These are phyloP conservation scores for Psix sp. DNA, from an alignment of 1,140 invertebrate genomes.

Conservation along the genomic window DNA sequence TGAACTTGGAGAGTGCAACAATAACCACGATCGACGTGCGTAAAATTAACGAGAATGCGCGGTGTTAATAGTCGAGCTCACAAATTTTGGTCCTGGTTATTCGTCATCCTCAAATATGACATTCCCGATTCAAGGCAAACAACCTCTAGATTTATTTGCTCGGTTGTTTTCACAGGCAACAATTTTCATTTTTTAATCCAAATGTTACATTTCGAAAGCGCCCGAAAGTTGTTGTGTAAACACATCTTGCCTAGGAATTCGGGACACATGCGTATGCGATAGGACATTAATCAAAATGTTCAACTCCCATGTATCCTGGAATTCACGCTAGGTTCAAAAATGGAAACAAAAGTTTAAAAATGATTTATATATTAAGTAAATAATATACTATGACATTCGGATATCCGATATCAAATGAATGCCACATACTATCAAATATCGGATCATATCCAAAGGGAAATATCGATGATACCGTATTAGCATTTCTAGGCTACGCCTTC, in stretches of 20 bases:
- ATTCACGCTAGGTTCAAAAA: too few relatives aligned
- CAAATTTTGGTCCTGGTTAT: slow-evolving; percentile 15
- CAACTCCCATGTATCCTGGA: too few relatives aligned
- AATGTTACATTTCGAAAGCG: slow-evolving; percentile 5
- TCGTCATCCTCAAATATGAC: slow-evolving; percentile 32
- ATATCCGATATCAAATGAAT: slow-evolving; percentile 24
- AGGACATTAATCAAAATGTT: too few relatives aligned
- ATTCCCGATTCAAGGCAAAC: slow-evolving; percentile 20
- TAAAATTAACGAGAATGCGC: slow-evolving; percentile 44
- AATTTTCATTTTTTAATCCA: slow-evolving; percentile 8
- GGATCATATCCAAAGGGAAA: slow-evolving; percentile 18
- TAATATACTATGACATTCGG: too few relatives aligned
- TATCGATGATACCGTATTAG: slow-evolving; percentile 41
- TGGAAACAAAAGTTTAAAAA: too few relatives aligned
- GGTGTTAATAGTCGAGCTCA: slow-evolving; percentile 34
- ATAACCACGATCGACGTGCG: slow-evolving; percentile 62
- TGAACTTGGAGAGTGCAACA: slow-evolving; percentile 59
- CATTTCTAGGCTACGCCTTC: slow-evolving; percentile 55
- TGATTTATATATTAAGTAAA: too few relatives aligned
- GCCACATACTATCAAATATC: slow-evolving; percentile 23
- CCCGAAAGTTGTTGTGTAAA: slow-evolving; percentile 13
- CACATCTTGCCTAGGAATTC: too few relatives aligned
- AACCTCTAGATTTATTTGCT: slow-evolving; percentile 14
- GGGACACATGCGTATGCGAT: too few relatives aligned
- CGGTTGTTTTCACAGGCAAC: slow-evolving; percentile 1